phyloP scores from a whole-genome alignment of 64 coral and sea anemone genomes.

The Pachyseris speciosa region DNA sequence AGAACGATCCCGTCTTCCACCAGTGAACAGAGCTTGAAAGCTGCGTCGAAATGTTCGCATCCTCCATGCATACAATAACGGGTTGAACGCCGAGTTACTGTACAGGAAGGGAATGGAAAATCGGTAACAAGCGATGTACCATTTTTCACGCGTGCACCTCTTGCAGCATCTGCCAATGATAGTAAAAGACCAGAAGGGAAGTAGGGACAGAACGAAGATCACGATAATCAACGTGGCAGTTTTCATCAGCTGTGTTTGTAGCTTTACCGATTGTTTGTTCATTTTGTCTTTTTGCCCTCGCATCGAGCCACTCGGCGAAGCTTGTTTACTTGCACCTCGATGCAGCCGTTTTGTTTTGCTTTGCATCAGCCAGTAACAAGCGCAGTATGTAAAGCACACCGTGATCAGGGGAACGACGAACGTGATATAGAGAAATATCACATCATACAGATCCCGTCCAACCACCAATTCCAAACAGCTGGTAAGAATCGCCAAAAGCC shows the following conservation, averaged over 20 bases:
- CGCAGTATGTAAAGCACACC: constrained; percentile 5
- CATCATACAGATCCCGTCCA: background rate
- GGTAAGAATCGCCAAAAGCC: background rate
- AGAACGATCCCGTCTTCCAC: background rate
- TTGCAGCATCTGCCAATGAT: constrained; percentile 14
- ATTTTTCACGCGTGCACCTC: background rate
- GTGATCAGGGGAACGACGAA: constrained; percentile 37
- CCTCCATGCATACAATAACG: constrained; percentile 59
- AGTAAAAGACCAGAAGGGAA: constrained; percentile 30
- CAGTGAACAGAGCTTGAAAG: constrained; percentile 10
- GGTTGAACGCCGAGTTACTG: constrained; percentile 53
- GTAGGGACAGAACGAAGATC: constrained; percentile 37
- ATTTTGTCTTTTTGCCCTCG: background rate
- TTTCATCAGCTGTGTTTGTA: constrained; percentile 28
- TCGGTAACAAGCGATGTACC: constrained; percentile 47
- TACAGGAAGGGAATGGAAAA: constrained; percentile 61
- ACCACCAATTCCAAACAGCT: constrained; percentile 39
- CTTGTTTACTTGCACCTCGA: background rate
- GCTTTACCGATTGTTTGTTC: constrained; percentile 1
- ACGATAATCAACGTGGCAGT: constrained; percentile 33
- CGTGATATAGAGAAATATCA: constrained; percentile 22
- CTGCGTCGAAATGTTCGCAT: constrained; percentile 36
- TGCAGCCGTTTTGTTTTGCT: background rate
- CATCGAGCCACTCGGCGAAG: background rate
- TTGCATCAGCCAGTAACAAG: background rate